Conservation (phyloP, 2,797 vertebrate genomes). For the Cyclura pinguis region DNA sequence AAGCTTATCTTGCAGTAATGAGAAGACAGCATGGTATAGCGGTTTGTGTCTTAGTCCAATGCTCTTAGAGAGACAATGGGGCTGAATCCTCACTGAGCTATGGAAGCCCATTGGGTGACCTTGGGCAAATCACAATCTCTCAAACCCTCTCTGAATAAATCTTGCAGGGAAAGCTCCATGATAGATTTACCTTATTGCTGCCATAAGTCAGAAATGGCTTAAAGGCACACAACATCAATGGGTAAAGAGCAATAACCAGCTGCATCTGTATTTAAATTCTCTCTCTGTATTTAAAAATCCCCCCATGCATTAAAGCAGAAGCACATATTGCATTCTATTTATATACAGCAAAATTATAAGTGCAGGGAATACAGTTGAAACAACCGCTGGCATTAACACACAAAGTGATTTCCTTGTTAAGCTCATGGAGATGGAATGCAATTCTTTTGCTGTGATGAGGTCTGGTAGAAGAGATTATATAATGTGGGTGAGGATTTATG, state of each 20-base stretch:
- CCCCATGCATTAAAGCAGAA: too few relatives aligned
- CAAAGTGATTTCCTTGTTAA: background rate
- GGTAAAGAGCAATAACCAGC: background rate
- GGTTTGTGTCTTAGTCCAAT: too few relatives aligned
- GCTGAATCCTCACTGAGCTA: too few relatives aligned
- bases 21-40: too few relatives aligned
- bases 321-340: background rate
- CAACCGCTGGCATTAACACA: background rate
- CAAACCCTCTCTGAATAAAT: too few relatives aligned
- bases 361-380: background rate
- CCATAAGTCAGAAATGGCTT: too few relatives aligned
- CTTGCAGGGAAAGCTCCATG: too few relatives aligned
- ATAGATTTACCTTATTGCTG: too few relatives aligned
- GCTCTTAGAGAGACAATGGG: too few relatives aligned
- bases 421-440: background rate
- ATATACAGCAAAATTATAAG: background rate
- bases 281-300: background rate
- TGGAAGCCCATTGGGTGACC: too few relatives aligned
- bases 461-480: conserved; percentile 25
- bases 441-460: conserved; percentile 1
- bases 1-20: too few relatives aligned
- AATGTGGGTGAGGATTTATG: conserved; percentile 15
- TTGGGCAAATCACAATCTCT: too few relatives aligned
- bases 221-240: background rate
- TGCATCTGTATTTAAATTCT: background rate